Evolutionary conservation across 2,797 vertebrate species (phyloP).

Genomic region (Tiaroga cobitis): DNA sequence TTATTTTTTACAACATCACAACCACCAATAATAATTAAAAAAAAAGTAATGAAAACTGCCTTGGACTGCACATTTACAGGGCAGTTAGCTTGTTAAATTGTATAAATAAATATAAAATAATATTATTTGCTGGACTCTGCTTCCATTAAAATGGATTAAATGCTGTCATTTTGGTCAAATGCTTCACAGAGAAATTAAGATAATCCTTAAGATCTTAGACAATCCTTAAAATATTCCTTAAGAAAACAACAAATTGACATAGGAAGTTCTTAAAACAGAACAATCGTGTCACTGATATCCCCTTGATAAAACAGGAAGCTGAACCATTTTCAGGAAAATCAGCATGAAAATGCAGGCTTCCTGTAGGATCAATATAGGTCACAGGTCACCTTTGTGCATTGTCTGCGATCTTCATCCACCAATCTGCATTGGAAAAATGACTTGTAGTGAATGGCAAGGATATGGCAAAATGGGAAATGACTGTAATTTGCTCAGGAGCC

Average conservation of each 20-base stretch:
- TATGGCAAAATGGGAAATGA: constrained; percentile 34
- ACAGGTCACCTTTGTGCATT: constrained; percentile 40
- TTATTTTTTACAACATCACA: neutral
- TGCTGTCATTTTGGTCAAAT: neutral
- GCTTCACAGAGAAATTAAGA: neutral
- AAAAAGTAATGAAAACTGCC: neutral
- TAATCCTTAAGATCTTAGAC: neutral
- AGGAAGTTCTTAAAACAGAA: constrained; percentile 31
- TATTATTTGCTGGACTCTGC: no score
- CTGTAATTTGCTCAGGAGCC: constrained; percentile 36
- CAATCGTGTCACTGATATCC: constrained; percentile 37
- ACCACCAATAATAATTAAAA: neutral
- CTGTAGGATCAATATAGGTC: constrained; percentile 34
- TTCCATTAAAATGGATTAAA: neutral
- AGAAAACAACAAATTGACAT: neutral
- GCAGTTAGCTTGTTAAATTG: neutral
- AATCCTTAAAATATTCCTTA: neutral
- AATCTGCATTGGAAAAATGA: constrained; percentile 21
- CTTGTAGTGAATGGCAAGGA: constrained; percentile 28
- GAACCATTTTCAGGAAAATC: constrained; percentile 46
- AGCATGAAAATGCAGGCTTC: constrained; percentile 38
- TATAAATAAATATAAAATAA: neutral
- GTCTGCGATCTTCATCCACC: constrained; percentile 30
- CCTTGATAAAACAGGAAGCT: constrained; percentile 38
- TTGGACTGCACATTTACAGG: neutral